Base-by-base conservation (phyloP, 2,113 vertebrate genomes). In the Melanerpes formicivorus region DNA sequence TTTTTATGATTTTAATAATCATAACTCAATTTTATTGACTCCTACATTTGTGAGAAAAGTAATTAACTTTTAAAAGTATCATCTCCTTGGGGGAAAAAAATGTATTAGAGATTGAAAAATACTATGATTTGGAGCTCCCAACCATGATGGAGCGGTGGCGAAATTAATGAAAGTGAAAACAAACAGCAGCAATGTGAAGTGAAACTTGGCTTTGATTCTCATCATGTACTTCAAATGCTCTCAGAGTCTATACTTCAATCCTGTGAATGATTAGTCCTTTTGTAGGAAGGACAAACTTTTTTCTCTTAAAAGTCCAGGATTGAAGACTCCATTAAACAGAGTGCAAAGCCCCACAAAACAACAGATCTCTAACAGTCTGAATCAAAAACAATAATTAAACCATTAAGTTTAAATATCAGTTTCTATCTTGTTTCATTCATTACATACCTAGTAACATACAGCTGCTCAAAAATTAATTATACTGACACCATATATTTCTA, bases 51-150 rank as follows among this genome's bases (percentile, higher is more conserved):
- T 71, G 40, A 79, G 46, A n/a, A 95, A 94, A 93, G 77, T 84
- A 95, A 95, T 95, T 88, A 96, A 93, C 83, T 95, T 88, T 52
- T 75, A 90, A 94, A 91, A 62, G 65, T 46, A 94, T 30, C 1
- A 0, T 48, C 48, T 90, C 73, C 58, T 88, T 67, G 32, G 46
- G 56, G 1, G 56, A 92, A 93, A 11, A 34, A 72, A 80, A 42
- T 8, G 62, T 50, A 6, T 62, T 69, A 74, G 18, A 88, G 46
- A 48, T 6, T 23, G 62, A 29, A 52, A 83, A 85, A 75, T 80
- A 77, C 70, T 54, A 78, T 29, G 79, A 40, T 42, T 80, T 80
- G 37, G 42, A 64, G 52, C 37, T 91, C 14, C 75, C 44, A 91
- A 42, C 3, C 27, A 32, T 67, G 62, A 89, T 77, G 22, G 48